Evolutionary conservation across 2,888 invertebrate genomes (phyloP).

Genomic region (Thereva unica): DNA sequence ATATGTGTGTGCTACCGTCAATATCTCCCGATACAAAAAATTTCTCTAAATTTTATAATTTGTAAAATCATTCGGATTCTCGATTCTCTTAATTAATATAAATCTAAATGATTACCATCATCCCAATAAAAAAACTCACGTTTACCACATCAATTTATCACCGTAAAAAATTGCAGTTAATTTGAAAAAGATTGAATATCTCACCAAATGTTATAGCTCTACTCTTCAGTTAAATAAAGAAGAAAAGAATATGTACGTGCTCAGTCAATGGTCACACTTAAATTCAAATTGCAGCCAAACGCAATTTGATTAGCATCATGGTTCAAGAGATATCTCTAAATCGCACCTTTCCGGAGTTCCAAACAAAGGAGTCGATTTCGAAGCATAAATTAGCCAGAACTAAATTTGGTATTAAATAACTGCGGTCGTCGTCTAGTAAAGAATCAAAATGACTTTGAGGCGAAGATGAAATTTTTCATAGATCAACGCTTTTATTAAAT

Average conservation of each 20-base stretch:
- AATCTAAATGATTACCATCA: too few relatives aligned
- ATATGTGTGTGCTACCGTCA: too few relatives aligned
- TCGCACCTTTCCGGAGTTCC: constrained; percentile 9
- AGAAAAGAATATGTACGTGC: constrained; percentile 19
- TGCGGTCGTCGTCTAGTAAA: too few relatives aligned
- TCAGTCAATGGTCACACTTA: constrained; percentile 22
- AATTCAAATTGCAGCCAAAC: constrained; percentile 20
- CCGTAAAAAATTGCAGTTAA: constrained; percentile 9
- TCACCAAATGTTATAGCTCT: neutral
- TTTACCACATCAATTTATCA: too few relatives aligned
- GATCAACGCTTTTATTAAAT: too few relatives aligned
- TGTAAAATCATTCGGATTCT: too few relatives aligned
- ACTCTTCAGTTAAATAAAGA: constrained; percentile 3
- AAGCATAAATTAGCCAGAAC: constrained; percentile 30
- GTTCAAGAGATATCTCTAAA: constrained; percentile 22
- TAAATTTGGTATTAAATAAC: constrained; percentile 7
- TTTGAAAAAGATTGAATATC: constrained; percentile 1
- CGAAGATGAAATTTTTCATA: too few relatives aligned
- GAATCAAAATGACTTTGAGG: too few relatives aligned
- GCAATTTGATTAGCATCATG: constrained; percentile 30
- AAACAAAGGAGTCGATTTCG: constrained; percentile 20
- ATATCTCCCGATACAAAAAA: too few relatives aligned
- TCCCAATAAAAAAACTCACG: too few relatives aligned
- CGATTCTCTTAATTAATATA: too few relatives aligned
- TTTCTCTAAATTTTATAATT: too few relatives aligned